These are phyloP conservation scores for Cottus gobio DNA, from an alignment of 2,113 vertebrate species.

Conservation along the genomic window DNA sequence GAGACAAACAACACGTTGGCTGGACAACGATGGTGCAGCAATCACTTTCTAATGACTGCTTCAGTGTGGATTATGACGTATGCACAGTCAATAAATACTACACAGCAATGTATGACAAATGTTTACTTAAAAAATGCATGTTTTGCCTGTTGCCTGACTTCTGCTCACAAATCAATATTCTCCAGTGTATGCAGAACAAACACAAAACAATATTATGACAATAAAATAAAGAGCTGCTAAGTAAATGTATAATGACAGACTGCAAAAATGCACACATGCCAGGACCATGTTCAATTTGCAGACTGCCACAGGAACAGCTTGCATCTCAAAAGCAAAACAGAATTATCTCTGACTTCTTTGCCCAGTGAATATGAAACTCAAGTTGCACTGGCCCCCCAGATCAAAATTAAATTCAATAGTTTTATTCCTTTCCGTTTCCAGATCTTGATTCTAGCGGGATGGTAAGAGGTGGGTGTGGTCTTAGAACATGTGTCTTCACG, in stretches of 20 bases:
- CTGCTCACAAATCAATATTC: neutral
- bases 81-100: neutral
- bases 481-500: constrained; percentile 9
- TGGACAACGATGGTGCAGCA: neutral
- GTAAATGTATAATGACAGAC: neutral
- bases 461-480: constrained; percentile 1
- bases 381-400: constrained; percentile 23
- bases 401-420: constrained; percentile 58
- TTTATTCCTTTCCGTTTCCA: constrained; percentile 22
- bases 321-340: constrained; percentile 32
- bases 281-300: constrained; percentile 21
- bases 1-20: neutral
- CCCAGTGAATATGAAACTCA: constrained; percentile 35
- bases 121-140: neutral
- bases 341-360: constrained; percentile 27
- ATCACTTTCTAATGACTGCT: neutral
- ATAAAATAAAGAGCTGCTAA: neutral
- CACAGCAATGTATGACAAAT: no score
- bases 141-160: neutral
- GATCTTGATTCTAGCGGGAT: constrained; percentile 17
- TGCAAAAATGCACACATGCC: neutral
- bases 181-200: neutral
- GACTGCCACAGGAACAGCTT: constrained; percentile 7
- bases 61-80: neutral
- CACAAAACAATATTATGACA: neutral